A percentile compares a stretch with the other conserved stretches of the same genome.
Evolutionary conservation across 1,140 invertebrate genomes (phyloP).

Genomic region (Calosoma granatense): DNA sequence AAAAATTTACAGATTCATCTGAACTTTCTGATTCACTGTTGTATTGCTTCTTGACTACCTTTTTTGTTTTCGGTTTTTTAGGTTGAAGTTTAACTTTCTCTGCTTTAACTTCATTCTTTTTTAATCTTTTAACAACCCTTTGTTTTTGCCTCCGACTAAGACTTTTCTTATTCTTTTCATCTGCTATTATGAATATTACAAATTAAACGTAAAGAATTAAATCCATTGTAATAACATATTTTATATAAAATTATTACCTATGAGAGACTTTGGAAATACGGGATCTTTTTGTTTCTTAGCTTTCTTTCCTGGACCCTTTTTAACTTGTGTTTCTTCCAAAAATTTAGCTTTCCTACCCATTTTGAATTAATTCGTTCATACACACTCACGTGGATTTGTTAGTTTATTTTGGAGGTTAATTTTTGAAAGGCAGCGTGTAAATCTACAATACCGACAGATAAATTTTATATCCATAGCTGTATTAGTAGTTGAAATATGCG

Average conservation of each 20-base stretch:
- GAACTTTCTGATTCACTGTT: conserved; percentile 13
- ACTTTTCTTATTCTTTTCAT: conserved; percentile 44
- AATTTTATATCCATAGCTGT: no score
- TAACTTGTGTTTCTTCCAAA: conserved; percentile 49
- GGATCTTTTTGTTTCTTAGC: conserved; percentile 75
- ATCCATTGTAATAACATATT: background rate
- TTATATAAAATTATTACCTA: conserved; percentile 31
- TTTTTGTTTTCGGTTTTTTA: conserved; percentile 24
- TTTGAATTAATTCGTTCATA: no score
- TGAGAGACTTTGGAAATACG: conserved; percentile 48
- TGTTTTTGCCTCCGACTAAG: conserved; percentile 60
- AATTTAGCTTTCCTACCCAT: conserved; percentile 88
- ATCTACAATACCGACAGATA: no score
- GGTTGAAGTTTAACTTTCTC: conserved; percentile 32
- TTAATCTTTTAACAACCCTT: conserved; percentile 46
- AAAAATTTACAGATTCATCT: conserved; percentile 9
- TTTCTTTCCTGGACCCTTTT: conserved; percentile 75
- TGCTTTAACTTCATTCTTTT: conserved; percentile 45
- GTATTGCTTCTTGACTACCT: conserved; percentile 25
- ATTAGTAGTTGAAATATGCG: no score
- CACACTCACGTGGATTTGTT: no score
- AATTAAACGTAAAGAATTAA: background rate
- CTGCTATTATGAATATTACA: conserved; percentile 23
- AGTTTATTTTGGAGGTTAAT: no score
- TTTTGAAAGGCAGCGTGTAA: no score